A percentile compares a stretch with the other conserved stretches of the same genome.
Evolutionary conservation across 2,113 vertebrate species (phyloP).

Genomic region (Argyrosomus japonicus): DNA sequence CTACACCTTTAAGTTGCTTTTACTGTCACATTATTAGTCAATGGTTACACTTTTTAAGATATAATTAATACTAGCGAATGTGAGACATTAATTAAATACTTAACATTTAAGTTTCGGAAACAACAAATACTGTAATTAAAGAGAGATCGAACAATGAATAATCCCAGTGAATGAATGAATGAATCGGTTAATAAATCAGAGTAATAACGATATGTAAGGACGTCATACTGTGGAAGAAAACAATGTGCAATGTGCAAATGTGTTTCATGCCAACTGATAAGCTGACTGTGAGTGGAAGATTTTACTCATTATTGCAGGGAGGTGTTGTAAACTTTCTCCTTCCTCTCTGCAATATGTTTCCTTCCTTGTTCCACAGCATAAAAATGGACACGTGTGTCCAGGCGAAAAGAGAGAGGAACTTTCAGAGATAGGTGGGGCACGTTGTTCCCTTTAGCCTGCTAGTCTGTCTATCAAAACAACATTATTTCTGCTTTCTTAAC

Average conservation of each 20-base stretch:
- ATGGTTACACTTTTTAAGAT: background rate
- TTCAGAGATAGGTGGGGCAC: slow-evolving; percentile 26
- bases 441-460: background rate
- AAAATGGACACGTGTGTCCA: slow-evolving; percentile 55
- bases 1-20: background rate
- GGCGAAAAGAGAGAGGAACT: slow-evolving; percentile 40
- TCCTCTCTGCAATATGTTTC: slow-evolving; percentile 73
- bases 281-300: slow-evolving; percentile 32
- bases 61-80: background rate
- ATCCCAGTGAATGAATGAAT: background rate
- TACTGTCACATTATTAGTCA: background rate
- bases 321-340: slow-evolving; percentile 72
- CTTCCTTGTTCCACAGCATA: slow-evolving; percentile 67
- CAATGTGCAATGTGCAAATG: slow-evolving; percentile 23
- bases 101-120: background rate
- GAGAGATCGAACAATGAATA: background rate
- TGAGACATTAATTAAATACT: background rate
- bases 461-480: background rate
- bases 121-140: background rate
- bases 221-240: slow-evolving; percentile 31
- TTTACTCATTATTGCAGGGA: slow-evolving; percentile 48
- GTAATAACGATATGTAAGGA: background rate
- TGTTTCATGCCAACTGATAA: background rate
- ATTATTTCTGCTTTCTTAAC: background rate
- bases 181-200: background rate